Percentiles rank a stretch among this genome's conserved stretches.
phyloP scores from a whole-genome alignment of 2,888 invertebrate genomes.

The Helleia helle region DNA sequence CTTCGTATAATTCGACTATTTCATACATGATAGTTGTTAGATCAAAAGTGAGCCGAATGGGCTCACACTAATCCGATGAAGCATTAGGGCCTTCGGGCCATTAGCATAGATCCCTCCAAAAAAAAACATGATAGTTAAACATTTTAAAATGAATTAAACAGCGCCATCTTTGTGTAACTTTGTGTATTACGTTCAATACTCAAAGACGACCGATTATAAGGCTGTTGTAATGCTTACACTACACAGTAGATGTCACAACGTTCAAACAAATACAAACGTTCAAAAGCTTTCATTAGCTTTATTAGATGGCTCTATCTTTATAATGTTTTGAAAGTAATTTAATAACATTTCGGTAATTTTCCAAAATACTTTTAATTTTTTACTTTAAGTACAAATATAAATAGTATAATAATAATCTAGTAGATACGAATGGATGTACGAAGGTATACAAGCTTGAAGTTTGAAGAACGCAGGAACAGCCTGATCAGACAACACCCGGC shows the following conservation, averaged over 20 bases:
- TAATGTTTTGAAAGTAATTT: slow-evolving; percentile 6
- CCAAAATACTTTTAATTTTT: neutral
- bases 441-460: neutral
- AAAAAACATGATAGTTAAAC: too few species aligned
- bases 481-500: slow-evolving; percentile 32
- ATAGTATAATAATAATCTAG: too few species aligned
- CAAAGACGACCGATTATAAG: neutral
- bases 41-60: too few species aligned
- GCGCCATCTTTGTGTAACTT: neutral
- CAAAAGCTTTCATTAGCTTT: slow-evolving; percentile 2
- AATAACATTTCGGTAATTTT: neutral
- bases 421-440: too few species aligned
- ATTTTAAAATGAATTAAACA: too few species aligned
- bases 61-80: too few species aligned
- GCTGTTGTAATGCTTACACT: neutral
- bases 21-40: too few species aligned
- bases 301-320: slow-evolving; percentile 4
- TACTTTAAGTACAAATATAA: neutral
- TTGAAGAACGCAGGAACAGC: slow-evolving; percentile 37
- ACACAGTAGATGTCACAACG: slow-evolving; percentile 1
- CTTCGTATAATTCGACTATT: too few species aligned
- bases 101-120: too few species aligned
- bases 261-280: neutral
- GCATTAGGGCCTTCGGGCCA: too few species aligned
- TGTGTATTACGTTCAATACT: neutral